Percentiles rank a stretch among this genome's conserved stretches.
Evolutionary conservation across 2,113 vertebrate species (phyloP).

Genomic region (Zeus faber): DNA sequence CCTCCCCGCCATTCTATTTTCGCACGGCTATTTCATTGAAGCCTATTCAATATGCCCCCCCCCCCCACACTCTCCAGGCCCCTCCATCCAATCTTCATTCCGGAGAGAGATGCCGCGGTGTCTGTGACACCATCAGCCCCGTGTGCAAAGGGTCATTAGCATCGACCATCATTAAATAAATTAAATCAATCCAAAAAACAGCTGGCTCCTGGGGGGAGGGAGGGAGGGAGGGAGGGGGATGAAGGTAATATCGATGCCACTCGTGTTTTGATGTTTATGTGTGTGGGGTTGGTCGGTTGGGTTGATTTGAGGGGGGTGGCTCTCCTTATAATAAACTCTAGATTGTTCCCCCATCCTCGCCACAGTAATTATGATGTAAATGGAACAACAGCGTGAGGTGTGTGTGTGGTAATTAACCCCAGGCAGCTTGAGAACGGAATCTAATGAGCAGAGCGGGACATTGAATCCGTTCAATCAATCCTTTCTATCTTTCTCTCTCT

Average conservation of each 20-base stretch:
- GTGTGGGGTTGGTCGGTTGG: slow-evolving; percentile 24
- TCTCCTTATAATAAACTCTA: slow-evolving; percentile 73
- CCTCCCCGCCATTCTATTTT: slow-evolving; percentile 25
- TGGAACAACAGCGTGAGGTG: slow-evolving; percentile 83
- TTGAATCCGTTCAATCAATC: slow-evolving; percentile 83
- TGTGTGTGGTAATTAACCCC: slow-evolving; percentile 88
- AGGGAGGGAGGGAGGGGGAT: slow-evolving; percentile 54
- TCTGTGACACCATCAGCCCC: slow-evolving; percentile 66
- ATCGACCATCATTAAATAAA: slow-evolving; percentile 81
- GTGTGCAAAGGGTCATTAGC: slow-evolving; percentile 75
- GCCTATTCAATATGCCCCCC: slow-evolving; percentile 46
- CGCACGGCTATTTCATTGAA: slow-evolving; percentile 29
- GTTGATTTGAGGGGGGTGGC: too few species aligned
- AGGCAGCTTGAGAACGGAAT: slow-evolving; percentile 84
- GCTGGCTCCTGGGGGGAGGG: slow-evolving; percentile 71
- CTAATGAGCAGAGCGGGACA: slow-evolving; percentile 84
- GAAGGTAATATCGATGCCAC: slow-evolving; percentile 52
- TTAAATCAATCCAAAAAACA: slow-evolving; percentile 84
- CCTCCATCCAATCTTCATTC: slow-evolving; percentile 62
- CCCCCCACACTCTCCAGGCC: slow-evolving; percentile 33
- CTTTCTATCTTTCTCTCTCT: slow-evolving; percentile 46
- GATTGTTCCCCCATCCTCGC: slow-evolving; percentile 72
- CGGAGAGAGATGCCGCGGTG: slow-evolving; percentile 57
- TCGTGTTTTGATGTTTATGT: slow-evolving; percentile 23
- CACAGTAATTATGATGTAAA: slow-evolving; percentile 90